Base-by-base conservation (phyloP, 1,140 invertebrate species). In the Aphaenogaster floridana region DNA sequence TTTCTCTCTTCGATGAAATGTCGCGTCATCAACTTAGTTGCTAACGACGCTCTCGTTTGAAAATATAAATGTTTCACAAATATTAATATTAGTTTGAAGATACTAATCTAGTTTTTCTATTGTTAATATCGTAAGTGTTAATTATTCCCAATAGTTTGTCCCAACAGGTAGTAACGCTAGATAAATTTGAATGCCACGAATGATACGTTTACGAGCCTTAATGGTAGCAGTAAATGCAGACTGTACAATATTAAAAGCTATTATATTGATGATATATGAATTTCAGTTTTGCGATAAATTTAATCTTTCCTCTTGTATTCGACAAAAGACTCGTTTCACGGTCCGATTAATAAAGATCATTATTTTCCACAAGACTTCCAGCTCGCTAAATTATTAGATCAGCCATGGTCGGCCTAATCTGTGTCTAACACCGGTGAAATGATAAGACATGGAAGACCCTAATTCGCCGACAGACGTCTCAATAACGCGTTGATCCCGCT, bases 401-500 rank as follows among this genome's bases (percentile, higher is more conserved):
- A 2, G 36, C 15, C 15, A 50, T 13, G 17, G 34, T 76, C 34
- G 54, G 28, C 0, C 69, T 76, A 84, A 84, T 63, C 79, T 45
- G 3, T 54, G 42, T 42, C 54, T 36, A 76, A 74, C 42, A n/a
- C 17, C 66, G 28, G 42, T 17, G 42, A 74, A 84, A 84, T 28
- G 69, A 61, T 76, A 76, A 84, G 69, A 84, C 80, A 34, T 5
- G 74, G 72, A 13, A 57, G 54, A 78, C 81, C 74, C 87, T 90
- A 90, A 90, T 92, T 91, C 91, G 84, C 61, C 39, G 86, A 87
- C 86, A 92, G 88, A 89, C 90, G 84, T 92, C 92, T 92, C 91
- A 91, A 92, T 92, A 93, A 91, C 89, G 86, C 66, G 83, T 81
- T 76, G 66, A 85, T 86, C 59, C 59, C 48, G 42, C 48, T 63